Evolutionary conservation across 2,113 vertebrate genomes (phyloP).

Genomic region (Pomatostomus ruficeps): DNA sequence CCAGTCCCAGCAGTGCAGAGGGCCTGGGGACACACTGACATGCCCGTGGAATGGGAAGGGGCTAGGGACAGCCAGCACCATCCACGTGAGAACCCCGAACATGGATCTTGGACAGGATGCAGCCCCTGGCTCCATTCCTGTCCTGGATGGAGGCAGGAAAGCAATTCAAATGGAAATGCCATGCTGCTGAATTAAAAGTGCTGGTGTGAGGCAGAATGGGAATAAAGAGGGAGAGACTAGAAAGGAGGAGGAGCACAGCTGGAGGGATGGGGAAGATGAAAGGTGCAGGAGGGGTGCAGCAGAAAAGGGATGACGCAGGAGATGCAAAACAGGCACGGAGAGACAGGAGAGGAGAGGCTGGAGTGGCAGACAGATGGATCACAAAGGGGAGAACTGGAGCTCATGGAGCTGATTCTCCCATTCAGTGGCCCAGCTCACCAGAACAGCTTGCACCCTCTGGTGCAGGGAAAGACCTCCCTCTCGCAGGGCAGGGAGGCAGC

Average conservation of each 20-base stretch:
- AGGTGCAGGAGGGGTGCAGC: not conserved
- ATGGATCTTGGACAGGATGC: not conserved
- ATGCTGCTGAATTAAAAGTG: not conserved
- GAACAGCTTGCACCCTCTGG: not conserved
- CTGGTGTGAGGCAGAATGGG: not conserved
- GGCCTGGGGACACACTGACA: not conserved
- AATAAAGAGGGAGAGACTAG: not conserved
- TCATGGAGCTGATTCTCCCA: not conserved
- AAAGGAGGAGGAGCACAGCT: conserved; percentile 8
- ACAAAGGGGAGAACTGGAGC: not conserved
- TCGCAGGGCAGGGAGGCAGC: not conserved
- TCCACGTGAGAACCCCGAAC: not conserved
- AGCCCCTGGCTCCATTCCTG: not conserved
- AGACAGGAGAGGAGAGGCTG: not conserved
- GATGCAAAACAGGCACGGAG: not conserved
- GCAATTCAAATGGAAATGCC: conserved; percentile 31
- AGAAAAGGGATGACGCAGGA: not conserved
- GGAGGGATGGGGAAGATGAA: not conserved
- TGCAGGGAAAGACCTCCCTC: not conserved
- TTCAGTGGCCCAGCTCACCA: not conserved
- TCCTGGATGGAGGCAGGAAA: not conserved
- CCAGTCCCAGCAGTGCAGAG: not conserved
- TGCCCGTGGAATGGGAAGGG: not conserved
- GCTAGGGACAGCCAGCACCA: not conserved
- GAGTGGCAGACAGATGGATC: not conserved